Base-by-base conservation (phyloP, 1,140 invertebrate species). In the Metaphire vulgaris region DNA sequence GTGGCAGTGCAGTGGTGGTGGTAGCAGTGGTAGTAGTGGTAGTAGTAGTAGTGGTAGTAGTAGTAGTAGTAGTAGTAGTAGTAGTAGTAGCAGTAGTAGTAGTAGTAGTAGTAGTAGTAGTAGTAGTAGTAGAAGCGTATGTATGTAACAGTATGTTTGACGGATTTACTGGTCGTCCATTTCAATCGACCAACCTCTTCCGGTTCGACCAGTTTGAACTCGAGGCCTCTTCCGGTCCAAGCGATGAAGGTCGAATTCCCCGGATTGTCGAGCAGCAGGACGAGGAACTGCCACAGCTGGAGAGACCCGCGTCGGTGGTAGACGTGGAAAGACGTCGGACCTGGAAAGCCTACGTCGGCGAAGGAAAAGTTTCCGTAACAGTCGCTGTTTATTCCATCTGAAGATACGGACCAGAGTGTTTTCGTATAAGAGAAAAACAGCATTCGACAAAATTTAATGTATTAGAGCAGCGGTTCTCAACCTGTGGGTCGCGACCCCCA, bases 231-330 rank as follows among this genome's bases (percentile, higher is more conserved):
- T 0, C 95, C 94, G 0, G 96, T 97, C 96, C 96, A 98, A 1
- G 94, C 92, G 69, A 98, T 97, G 81, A 94, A 96, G 16, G 93
- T 90, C 0, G 93, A 88, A 85, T 94, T 94, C 14, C 87, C 85
- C 0, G 92, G 92, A 79, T 96, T 93, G 80, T 96, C 94, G 66
- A 97, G 86, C 2, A 97, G 86, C 0, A 93, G 91, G 21, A 97
- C 93, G 21, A 97, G 87, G 84, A 97, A 97, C 86, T 97, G 95
- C 94, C 94, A 97, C 6, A 97, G 86, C 82, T 97, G 95, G 41
- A 96, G 87, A 0, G 94, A 94, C 0, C 95, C 95, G 34, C 93
- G 88, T 68, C 93, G 74, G 77, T 86, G 85, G 76, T 85, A 86
- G 1, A 82, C 80, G 1, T 83, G 41, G 41, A 56, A 56, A 56